Base-by-base conservation (phyloP, 2,113 vertebrate genomes). In the Pseudolaguvia tuberculata region DNA sequence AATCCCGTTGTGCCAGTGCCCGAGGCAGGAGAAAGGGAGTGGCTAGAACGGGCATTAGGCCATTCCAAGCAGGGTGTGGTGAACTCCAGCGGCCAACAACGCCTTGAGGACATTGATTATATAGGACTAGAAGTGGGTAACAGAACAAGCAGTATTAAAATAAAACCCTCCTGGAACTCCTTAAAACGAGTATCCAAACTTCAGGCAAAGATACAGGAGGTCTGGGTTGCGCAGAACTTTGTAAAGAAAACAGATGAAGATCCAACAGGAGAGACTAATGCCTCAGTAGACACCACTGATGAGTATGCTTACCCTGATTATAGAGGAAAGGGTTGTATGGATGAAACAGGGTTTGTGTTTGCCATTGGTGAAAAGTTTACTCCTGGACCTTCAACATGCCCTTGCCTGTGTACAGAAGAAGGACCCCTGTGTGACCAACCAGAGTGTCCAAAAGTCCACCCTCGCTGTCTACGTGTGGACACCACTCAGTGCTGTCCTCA, bases 391-490 rank as follows among this genome's bases (percentile, higher is more conserved):
- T 96, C 97, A 0, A 93, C 95, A 7, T 99, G 97, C 85, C 97
- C 97, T 12, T 99, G 97, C 84, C 90, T 97, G 56, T 99, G 97
- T 87, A 99, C 97, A 0, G 96, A 98, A n/a, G 97, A 99, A 83
- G 97, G 97, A 2, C 97, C 97, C 0, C 84, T 98, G 66, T 98
- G 97, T 83, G 89, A 91, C 73, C 93, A 97, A 82, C 97, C 96
- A 0, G 95, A 98, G 83, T 99, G 97, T 82, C 97, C 97, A 42
- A 89, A 92, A 79, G 91, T 99, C 70, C 97, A 96, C 84, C 95
- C 95, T 18, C 95, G 97, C 29, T 99, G 97, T 82, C 88, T 97
- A 79, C 94, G 93, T 80, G 93, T 99, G 78, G 96, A 98, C 90
- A 96, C 93, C 50, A 98, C 94, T 75, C 94, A 97, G 76, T 99